Conservation (phyloP, 2,888 invertebrate species). For the Noctua janthe region DNA sequence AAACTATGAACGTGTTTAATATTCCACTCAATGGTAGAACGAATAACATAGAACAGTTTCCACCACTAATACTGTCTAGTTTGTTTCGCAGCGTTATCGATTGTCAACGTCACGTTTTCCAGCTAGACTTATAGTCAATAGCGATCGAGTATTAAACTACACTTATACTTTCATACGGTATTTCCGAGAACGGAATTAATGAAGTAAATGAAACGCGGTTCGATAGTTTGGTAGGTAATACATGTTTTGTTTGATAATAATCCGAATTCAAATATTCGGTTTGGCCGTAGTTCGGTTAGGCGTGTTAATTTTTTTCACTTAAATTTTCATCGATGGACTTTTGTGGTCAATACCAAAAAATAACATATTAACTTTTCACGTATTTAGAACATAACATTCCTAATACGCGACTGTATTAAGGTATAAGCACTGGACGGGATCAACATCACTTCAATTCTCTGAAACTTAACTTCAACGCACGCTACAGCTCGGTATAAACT, state of each 20-base stretch:
- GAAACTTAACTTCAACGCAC: not conserved
- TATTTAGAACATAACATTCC: not conserved
- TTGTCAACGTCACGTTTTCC: not conserved
- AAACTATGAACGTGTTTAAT: not conserved
- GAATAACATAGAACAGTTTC: not conserved
- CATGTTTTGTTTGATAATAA: conserved; percentile 1
- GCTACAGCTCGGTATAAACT: not conserved
- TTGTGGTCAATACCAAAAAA: not conserved
- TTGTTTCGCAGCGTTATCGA: not conserved
- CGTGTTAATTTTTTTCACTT: not conserved
- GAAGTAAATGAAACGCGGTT: not conserved
- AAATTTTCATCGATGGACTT: not conserved
- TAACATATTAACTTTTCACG: not conserved
- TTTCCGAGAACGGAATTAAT: not conserved
- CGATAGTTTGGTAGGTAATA: not conserved
- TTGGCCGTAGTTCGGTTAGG: not conserved
- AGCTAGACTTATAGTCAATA: not conserved
- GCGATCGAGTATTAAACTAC: not conserved
- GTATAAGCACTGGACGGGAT: not conserved
- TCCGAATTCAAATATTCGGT: not conserved
- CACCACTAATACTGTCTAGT: not conserved
- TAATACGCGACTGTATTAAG: not conserved
- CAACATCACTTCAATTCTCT: not conserved
- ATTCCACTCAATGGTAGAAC: not conserved
- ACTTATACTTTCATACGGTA: not conserved